Base-by-base conservation (phyloP, 1,140 invertebrate genomes). In the Scaptodrosophila lebanonensis region DNA sequence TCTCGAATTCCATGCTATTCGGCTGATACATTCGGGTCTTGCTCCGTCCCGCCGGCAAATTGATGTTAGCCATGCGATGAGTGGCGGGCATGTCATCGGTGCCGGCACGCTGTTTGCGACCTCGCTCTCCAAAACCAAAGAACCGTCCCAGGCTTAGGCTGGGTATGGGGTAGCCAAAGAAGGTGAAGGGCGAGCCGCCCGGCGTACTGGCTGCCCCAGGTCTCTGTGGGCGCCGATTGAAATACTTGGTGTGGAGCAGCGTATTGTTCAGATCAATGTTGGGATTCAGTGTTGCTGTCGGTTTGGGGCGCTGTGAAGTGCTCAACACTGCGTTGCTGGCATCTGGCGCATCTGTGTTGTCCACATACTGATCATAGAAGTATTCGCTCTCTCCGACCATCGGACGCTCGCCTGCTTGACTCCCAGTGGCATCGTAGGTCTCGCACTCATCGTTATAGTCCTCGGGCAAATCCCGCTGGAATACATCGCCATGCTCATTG, bases 141-240 rank as follows among this genome's bases (percentile, higher is more conserved):
- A 86, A 86, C 17, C 84, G 59, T 15, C 84, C 83, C 44, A 86
- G 30, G 43, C 82, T 84, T n/a, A 95, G 77, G 44, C 90, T 90
- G 2, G 94, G 93, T 43, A 95, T 66, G 0, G 94, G 94, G 62
- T 95, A 90, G 0, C 95, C 95, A 69, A 96, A 95, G 66, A 96
- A 94, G 9, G 94, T 95, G 68, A 95, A 94, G 0, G 92, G 86
- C 51, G 89, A 88, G 6, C 88, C 79, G 20, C 76, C 68, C n/a
- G n/a, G n/a, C n/a, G n/a, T n/a, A 1, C 49, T 54, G 2, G 52
- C 52, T 1, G 35, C 9, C 5, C 49, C 61, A 12, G 77, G 30
- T 20, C 64, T 51, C 52, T 82, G 87, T 15, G 83, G 85, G 5
- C 84, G 88, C 30, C 86, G 88, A 71, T 91, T 91, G 8, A 88